Evolutionary conservation across 2,797 vertebrate species (phyloP).

Genomic region (Pteropus rufus): DNA sequence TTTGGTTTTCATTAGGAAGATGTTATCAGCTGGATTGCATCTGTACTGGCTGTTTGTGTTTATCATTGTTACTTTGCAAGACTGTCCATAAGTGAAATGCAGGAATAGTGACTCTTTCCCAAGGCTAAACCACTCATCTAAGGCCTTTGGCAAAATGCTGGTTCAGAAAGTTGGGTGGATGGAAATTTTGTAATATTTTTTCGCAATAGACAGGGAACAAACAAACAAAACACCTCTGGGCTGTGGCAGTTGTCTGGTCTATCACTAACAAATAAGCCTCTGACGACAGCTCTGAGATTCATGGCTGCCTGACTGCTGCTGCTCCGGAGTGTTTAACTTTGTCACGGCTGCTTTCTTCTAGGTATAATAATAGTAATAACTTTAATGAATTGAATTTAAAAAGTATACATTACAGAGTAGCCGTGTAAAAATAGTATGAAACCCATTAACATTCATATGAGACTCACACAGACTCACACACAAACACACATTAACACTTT

Average conservation of each 20-base stretch:
- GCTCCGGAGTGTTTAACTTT: not conserved
- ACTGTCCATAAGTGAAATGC: no score
- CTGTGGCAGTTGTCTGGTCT: not conserved
- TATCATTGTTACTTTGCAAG: not conserved
- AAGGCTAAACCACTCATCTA: rapidly evolving
- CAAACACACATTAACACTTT: not conserved
- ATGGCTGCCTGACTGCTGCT: not conserved
- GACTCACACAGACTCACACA: not conserved
- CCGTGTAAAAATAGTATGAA: not conserved
- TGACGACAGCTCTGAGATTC: not conserved
- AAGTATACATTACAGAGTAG: not conserved
- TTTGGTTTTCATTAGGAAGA: not conserved
- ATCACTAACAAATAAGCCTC: not conserved
- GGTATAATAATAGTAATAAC: not conserved
- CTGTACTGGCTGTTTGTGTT: not conserved
- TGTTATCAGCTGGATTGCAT: rapidly evolving
- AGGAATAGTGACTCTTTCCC: not conserved
- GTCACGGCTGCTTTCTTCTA: not conserved
- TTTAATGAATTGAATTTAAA: not conserved
- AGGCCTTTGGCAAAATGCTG: not conserved
- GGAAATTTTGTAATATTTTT: not conserved
- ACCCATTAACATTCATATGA: not conserved
- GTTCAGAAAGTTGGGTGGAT: not conserved
- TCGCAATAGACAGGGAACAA: not conserved
- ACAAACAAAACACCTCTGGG: not conserved